phyloP scores from a whole-genome alignment of 2,113 vertebrate species.

The Epinephelus moara region DNA sequence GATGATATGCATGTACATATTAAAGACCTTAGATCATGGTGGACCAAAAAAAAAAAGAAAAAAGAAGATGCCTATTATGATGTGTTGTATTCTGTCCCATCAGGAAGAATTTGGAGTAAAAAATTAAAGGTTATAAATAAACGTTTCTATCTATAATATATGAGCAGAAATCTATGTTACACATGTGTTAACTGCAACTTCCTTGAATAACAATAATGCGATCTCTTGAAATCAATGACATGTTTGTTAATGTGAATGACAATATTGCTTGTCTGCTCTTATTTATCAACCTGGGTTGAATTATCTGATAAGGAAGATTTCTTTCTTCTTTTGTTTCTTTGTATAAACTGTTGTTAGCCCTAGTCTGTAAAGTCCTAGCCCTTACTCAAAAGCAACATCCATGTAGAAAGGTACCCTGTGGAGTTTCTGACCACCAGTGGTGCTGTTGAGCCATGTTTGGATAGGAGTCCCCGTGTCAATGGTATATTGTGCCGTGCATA shows the following conservation, averaged over 20 bases:
- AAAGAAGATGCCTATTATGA: no score
- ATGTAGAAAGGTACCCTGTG: slow-evolving; percentile 17
- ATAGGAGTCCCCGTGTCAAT: not conserved
- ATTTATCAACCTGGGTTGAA: not conserved
- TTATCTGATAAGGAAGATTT: not conserved
- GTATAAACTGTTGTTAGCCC: slow-evolving; percentile 8
- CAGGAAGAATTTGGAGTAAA: not conserved
- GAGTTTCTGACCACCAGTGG: slow-evolving; percentile 1
- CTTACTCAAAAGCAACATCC: slow-evolving; percentile 9
- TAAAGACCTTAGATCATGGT: not conserved
- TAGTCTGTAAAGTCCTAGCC: slow-evolving; percentile 25
- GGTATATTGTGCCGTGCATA: not conserved
- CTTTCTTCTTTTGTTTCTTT: not conserved
- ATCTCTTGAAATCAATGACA: not conserved
- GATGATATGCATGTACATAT: no score
- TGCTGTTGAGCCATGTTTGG: not conserved
- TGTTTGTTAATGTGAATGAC: not conserved
- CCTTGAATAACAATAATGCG: not conserved
- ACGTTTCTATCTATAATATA: no score
- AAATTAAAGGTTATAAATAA: not conserved
- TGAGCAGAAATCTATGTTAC: not conserved
- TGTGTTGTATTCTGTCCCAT: not conserved
- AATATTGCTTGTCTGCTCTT: not conserved
- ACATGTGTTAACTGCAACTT: not conserved
- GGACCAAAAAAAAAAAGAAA: not conserved